Evolutionary conservation across 2,888 invertebrate species (phyloP), one percentile per base, ranked within the genome.

Genomic region (Oeneis ivallda): DNA sequence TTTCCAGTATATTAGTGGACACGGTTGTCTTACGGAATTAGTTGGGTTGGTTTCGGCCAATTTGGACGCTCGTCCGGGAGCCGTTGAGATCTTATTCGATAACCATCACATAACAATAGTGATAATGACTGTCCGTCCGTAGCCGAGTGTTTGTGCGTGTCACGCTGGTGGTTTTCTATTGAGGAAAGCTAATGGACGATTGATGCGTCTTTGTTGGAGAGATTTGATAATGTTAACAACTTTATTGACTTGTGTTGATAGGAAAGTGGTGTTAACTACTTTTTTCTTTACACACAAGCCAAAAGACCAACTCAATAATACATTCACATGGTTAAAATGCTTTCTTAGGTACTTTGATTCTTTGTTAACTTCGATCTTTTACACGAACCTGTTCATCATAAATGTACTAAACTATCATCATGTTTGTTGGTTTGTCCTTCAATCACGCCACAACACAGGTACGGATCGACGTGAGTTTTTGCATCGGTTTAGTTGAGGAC

Each of bases 11-110:
- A 83, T 86, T 83, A 86, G 88, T 85, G 86, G 88, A 87, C 81
- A 92, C 89, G 92, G 79, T 89, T 92, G 90, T 91, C 89, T 85
- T 81, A 79, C 77, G 81, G 82, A 83, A 85, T 89, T 89, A 86
- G 85, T 76, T 73, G 75, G 66, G 74, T 74, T 70, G 74, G 74
- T 75, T 78, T 77, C 79, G 76, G 74, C 79, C 74, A 80, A 84
- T 83, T 82, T 77, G 75, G 75, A 76, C 74, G 72, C 49, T 79
- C 75, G 73, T 71, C 72, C 66, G 67, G 74, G 72, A 76, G 73
- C 80, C 83, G 86, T 86, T 85, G 85, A 84, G 85, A 87, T 86
- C 84, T 79, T 66, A 79, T 75, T 76, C 74, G 83, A 83, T 83
- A 82, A 56, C 39, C 11, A 41, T 56, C 9, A 41, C 15, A 37